Conservation (phyloP, 2,888 invertebrate species). For the Mystacides longicornis region DNA sequence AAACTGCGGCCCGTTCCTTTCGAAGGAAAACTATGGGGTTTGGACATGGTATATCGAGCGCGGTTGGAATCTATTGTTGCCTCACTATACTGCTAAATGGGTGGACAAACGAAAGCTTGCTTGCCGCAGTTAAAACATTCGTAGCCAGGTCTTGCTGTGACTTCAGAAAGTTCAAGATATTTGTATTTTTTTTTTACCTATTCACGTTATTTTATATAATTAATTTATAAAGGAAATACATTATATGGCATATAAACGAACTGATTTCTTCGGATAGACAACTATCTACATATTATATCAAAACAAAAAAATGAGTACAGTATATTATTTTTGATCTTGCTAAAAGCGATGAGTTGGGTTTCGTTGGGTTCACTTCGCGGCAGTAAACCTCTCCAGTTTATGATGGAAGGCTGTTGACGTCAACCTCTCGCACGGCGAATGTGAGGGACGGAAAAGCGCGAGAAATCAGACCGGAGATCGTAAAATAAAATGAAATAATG, state of each 20-base stretch:
- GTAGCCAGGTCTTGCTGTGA: too few species aligned
- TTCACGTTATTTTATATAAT: neutral
- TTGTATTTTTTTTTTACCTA: neutral
- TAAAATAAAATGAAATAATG: too few species aligned
- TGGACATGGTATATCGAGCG: too few species aligned
- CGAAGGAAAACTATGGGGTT: too few species aligned
- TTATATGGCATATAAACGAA: neutral
- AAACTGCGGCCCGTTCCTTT: too few species aligned
- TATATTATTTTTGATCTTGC: neutral
- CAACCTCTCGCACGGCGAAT: neutral
- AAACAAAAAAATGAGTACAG: neutral
- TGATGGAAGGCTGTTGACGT: neutral
- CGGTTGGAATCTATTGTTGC: too few species aligned
- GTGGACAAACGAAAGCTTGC: too few species aligned
- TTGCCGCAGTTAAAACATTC: too few species aligned
- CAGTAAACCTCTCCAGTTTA: neutral
- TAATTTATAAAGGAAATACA: neutral
- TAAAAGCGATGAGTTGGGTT: neutral
- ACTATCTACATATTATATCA: neutral
- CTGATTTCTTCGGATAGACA: neutral
- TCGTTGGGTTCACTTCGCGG: neutral
- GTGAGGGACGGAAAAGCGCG: too few species aligned
- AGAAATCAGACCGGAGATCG: too few species aligned
- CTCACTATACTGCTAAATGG: too few species aligned
- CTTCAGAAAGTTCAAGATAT: neutral